phyloP scores from a whole-genome alignment of 2,113 vertebrate species.

The Campylomormyrus numenius region DNA sequence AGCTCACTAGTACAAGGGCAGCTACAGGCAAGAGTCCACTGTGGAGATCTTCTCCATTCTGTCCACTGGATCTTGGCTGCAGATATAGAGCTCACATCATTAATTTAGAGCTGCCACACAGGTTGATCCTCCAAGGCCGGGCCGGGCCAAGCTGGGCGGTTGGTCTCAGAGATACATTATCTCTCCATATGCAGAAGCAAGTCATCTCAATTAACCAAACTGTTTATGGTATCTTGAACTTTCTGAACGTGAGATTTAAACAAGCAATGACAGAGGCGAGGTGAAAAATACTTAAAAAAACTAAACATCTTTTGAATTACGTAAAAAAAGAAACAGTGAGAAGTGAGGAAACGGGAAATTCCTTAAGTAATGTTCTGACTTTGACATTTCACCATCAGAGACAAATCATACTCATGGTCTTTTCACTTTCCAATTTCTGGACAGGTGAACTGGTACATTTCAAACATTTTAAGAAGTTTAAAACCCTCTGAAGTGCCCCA shows the following conservation, averaged over 20 bases:
- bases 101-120: conserved; percentile 37
- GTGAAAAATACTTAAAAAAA: not conserved
- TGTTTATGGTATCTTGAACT: not conserved
- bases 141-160: conserved; percentile 11
- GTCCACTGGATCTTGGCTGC: conserved; percentile 23
- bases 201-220: not conserved
- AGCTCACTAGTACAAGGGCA: not conserved
- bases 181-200: not conserved
- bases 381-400: not conserved
- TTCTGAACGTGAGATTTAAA: not conserved
- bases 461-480: not conserved
- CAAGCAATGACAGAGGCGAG: not conserved
- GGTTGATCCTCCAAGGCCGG: conserved; percentile 8
- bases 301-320: not conserved
- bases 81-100: conserved; percentile 42
- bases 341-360: not conserved
- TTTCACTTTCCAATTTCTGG: not conserved
- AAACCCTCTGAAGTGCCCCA: not conserved
- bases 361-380: not conserved
- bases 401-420: not conserved
- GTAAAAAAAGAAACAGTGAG: not conserved
- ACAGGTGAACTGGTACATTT: not conserved
- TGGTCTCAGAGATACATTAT: conserved; percentile 25
- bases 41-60: not conserved
- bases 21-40: not conserved